Evolutionary conservation across 2,113 vertebrate genomes (phyloP).

Genomic region (Dissostichus mawsoni): DNA sequence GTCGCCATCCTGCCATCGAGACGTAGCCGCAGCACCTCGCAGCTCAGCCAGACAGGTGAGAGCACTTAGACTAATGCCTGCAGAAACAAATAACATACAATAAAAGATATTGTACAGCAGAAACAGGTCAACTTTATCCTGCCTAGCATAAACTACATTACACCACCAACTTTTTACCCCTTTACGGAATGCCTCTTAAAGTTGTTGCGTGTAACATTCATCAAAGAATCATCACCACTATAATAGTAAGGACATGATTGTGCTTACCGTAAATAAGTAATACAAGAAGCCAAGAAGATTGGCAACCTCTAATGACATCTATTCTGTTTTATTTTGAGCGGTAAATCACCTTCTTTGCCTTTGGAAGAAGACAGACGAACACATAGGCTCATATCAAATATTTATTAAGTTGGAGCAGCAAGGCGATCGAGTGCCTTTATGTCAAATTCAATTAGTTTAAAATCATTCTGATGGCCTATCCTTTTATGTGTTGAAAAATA

Average conservation of each 20-base stretch:
- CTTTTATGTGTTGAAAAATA: no score
- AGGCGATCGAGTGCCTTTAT: no score
- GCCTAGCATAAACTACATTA: no score
- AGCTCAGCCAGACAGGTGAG: conserved; percentile 97
- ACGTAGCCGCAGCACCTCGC: conserved; percentile 95
- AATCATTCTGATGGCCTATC: no score
- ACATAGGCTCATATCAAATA: no score
- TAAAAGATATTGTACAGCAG: background rate
- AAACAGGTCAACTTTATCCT: no score
- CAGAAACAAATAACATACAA: background rate
- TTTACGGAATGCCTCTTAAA: no score
- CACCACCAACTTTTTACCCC: no score
- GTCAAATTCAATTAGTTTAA: no score
- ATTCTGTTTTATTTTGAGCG: conserved; percentile 8
- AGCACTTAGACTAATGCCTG: background rate
- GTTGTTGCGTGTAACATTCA: no score
- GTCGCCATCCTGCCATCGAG: conserved; percentile 92
- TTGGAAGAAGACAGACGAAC: conserved; percentile 6
- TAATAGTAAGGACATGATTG: background rate
- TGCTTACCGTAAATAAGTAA: conserved; percentile 25
- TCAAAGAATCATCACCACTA: background rate
- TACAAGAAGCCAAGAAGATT: background rate
- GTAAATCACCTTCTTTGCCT: background rate
- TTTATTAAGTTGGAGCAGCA: no score
- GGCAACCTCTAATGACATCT: background rate